A percentile compares a stretch with the other conserved stretches of the same genome.
Conservation (phyloP, 1,140 invertebrate genomes). For the Archivesica marissinica region DNA sequence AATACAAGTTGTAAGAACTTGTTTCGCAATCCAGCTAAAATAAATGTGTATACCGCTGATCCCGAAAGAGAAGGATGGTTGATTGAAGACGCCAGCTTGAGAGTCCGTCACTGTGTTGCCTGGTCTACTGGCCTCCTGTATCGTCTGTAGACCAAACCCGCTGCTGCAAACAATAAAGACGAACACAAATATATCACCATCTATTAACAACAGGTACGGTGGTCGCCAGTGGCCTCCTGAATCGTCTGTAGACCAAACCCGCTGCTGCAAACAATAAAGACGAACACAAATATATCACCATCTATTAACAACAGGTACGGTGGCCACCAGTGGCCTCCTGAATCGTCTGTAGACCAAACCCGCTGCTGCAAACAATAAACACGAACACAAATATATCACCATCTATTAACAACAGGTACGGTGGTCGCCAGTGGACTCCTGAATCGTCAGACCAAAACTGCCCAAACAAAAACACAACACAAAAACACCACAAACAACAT, state of each 20-base stretch:
- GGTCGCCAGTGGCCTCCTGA: conserved; percentile 68
- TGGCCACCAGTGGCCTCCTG: conserved; percentile 70
- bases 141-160: conserved; percentile 73
- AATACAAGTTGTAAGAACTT: too few relatives aligned
- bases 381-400: neutral
- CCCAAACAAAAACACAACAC: neutral
- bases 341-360: conserved; percentile 74
- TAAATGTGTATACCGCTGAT: conserved; percentile 29
- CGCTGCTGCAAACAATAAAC: conserved; percentile 48
- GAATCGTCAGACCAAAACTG: conserved; percentile 67
- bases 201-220: too few relatives aligned
- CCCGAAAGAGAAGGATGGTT: conserved; percentile 47
- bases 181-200: neutral
- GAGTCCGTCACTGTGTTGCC: conserved; percentile 51
- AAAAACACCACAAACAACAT: neutral
- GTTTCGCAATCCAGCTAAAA: too few relatives aligned
- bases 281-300: neutral
- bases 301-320: too few relatives aligned
- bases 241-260: conserved; percentile 74
- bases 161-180: conserved; percentile 37
- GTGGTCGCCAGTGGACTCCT: too few relatives aligned
- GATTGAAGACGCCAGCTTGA: conserved; percentile 37
- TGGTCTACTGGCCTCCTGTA: conserved; percentile 66
- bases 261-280: conserved; percentile 42
- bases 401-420: too few relatives aligned